Conservation (phyloP, 2,797 vertebrate species). For the Calcarius lapponicus region DNA sequence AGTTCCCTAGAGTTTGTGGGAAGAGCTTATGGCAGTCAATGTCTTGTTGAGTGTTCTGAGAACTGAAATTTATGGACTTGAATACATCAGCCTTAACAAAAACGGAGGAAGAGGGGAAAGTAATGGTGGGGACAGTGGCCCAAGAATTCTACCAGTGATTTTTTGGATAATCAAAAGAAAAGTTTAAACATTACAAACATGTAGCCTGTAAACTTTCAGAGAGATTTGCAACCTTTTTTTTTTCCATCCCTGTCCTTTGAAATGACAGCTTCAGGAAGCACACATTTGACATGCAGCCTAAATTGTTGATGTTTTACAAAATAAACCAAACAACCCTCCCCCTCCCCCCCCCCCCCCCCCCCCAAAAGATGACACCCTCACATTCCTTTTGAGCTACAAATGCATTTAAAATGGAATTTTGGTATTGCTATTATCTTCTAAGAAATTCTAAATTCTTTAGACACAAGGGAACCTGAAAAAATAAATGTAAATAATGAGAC, state of each 20-base stretch:
- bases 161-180: background rate
- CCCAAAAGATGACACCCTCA: rapidly evolving
- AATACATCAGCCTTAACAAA: background rate
- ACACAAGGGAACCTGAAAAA: background rate
- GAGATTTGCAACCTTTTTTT: background rate
- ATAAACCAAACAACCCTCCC: rapidly evolving
- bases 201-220: background rate
- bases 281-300: background rate
- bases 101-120: background rate
- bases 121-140: rapidly evolving
- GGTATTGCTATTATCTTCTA: background rate
- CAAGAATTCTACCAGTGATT: background rate
- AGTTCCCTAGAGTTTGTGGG: background rate
- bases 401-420: background rate
- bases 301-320: background rate
- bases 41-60: rapidly evolving
- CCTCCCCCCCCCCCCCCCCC: rapidly evolving
- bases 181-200: background rate
- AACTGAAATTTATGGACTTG: background rate
- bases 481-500: background rate
- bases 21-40: background rate
- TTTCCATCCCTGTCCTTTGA: background rate
- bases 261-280: background rate
- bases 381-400: background rate
- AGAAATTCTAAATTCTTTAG: background rate